phyloP scores from a whole-genome alignment of 2,113 vertebrate species.

The Phalacrocorax aristotelis region DNA sequence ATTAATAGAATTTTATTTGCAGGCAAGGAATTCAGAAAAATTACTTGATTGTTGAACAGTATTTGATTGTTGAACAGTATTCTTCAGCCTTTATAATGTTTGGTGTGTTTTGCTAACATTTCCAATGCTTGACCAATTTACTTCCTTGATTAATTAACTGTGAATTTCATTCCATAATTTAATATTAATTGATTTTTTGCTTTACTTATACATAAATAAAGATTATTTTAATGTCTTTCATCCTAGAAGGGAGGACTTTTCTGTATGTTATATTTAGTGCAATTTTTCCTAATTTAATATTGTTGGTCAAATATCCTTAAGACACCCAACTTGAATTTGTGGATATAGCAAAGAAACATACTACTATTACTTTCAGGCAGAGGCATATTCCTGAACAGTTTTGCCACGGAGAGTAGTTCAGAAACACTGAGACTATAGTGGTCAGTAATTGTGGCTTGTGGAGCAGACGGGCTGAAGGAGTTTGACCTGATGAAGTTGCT shows the following conservation, averaged over 20 bases:
- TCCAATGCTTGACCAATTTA: background rate
- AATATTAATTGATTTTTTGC: background rate
- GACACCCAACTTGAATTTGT: background rate
- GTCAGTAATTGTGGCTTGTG: background rate
- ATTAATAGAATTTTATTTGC: background rate
- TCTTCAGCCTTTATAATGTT: background rate
- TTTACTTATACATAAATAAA: background rate
- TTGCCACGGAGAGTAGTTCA: background rate
- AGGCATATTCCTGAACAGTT: background rate
- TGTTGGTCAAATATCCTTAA: background rate
- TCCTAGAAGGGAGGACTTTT: background rate
- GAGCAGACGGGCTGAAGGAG: background rate
- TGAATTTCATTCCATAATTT: background rate
- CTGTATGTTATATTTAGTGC: background rate
- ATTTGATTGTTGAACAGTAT: no score
- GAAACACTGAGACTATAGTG: background rate
- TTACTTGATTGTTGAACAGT: background rate
- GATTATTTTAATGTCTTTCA: background rate
- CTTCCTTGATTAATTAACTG: background rate
- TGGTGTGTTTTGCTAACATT: background rate
- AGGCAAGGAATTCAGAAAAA: background rate
- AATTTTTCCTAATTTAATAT: background rate
- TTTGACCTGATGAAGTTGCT: background rate
- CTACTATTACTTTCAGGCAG: background rate
- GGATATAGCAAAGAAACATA: background rate